Base-by-base conservation (phyloP, 2,797 vertebrate species). In the Acanthornis magna region DNA sequence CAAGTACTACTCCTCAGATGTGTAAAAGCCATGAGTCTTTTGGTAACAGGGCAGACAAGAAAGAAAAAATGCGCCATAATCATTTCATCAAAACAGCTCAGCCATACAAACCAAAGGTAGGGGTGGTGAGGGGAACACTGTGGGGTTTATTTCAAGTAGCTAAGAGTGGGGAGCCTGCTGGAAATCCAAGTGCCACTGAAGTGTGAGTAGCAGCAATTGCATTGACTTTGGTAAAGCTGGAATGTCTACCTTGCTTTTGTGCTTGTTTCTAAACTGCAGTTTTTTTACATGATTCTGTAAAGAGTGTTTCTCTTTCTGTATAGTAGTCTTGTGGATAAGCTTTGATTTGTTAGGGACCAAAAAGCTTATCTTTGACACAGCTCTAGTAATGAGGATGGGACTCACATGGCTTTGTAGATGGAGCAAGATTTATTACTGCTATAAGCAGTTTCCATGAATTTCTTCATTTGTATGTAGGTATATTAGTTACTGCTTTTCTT, bases 21-120 rank as follows among this genome's bases (percentile, higher is more conserved):
- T 98, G 99, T 88, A 99, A 99, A 96, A 98, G 95, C 95, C 99
- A 99, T 4, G 99, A 99, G 94, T 97, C 99, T 82, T 99, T 99
- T 97, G 99, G 99, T 94, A 99, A 99, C 95, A 98, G 99, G 96
- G 99, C 99, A 51, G 99, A 99, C 97, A 99, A 99, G 97, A 99
- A 99, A 91, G 99, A 99, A 96, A 99, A 99, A 97, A 99, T 98
- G 43, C 98, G 99, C 81, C 99, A 99, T 97, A 99, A 99, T 97
- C 99, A 99, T 97, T 99, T 99, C 98, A 99, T 99, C 97, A 99
- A 99, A 97, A 99, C 99, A 22, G 99, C 99, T 4, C 99, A 99
- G 97, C 99, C 99, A 0, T 99, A 99, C 97, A 99, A 99, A 98
- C 99, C 99, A 93, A 99, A 99, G 98, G 99, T 99, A 97, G 15